Evolutionary conservation across 2,797 vertebrate species (phyloP), one percentile per base, ranked within the genome.

Genomic region (Falco biarmicus): DNA sequence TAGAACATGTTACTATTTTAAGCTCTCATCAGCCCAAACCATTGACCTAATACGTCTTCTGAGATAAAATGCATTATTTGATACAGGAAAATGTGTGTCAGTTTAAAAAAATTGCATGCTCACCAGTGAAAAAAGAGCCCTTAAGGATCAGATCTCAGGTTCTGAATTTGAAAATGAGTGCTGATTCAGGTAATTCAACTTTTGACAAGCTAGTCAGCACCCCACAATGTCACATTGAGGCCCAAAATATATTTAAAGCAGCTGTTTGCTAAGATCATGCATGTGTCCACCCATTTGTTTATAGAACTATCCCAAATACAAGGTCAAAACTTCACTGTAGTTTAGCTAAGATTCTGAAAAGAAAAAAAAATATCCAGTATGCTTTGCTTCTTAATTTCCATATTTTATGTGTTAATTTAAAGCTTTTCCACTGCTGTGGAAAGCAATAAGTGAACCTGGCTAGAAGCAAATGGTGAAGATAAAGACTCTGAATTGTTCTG

Each of bases 1-100:
- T 78, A 78, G 68, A 76, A 83, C 45, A 78, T 29, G 45, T 77
- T 89, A 59, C 89, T 93, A 78, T 93, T 96, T 93, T 85, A 66
- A 69, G 73, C 48, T 82, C 54, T 84, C 69, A 60, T 88, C 61
- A 86, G 59, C 74, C 34, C 48, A 90, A 92, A 81, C 22, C 63
- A 41, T 71, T 81, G 69, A 87, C 87, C 73, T 92, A 84, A 77
- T 45, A 61, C 0, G 0, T 87, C 84, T 84, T 94, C 61, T 84
- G 61, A 86, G 66, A 84, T 81, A 78, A 93, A 93, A 89, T 20
- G 18, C n/a, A 63, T 84, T 78, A 65, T 88, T 88, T 63, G 76
- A 84, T 69, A 89, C 32, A 60, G 25, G 26, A 86, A 70, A 93
- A 95, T 59, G 61, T 34, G 73, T 88, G 69, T 81, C 79, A 60